Base-by-base conservation (phyloP, 1,140 invertebrate species). In the Acromyrmex echinatior region DNA sequence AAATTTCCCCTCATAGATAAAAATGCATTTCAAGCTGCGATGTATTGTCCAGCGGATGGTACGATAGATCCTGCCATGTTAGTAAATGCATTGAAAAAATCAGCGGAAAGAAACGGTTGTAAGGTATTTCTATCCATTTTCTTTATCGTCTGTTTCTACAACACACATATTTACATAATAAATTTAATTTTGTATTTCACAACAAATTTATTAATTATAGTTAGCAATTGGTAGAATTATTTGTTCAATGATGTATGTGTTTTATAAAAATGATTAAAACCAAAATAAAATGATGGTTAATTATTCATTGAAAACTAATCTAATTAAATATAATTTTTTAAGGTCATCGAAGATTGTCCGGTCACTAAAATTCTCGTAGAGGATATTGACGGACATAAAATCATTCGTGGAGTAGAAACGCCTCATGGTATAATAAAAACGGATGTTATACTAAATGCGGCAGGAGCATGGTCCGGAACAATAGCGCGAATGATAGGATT, bases 11-110 rank as follows among this genome's bases (percentile, higher is more conserved):
- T 98, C 0, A 94, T 99, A 65, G 97, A 98, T 92, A 96, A 97
- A 1, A 96, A 96, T 12, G 96, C 97, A 5, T 96, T 99, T 86
- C 96, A 96, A 90, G 98, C 97, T 87, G 97, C 97, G 0, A 94
- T 99, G 1, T 98, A 98, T 92, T 97, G 96, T n/a, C 97, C 98
- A 0, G 96, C 96, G 25, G 98, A 99, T 95, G 98, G 98, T 1
- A 97, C 97, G 14, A 96, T 98, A 62, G 98, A 99, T 94, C 98
- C 98, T 0, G 96, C 97, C 0, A 97, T 97, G 96, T 96, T 98
- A 31, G 98, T 98, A 90, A 96, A 96, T 10, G 97, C 98, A 0
- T 95, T 99, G 3, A 96, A 97, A 0, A 97, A 97, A 95, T 96
- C 96, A 39, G 97, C 98, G 3, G 97, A 96, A 1, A 96, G 95